Base-by-base conservation (phyloP, 2,113 vertebrate species). In the Scartelaos histophorus region DNA sequence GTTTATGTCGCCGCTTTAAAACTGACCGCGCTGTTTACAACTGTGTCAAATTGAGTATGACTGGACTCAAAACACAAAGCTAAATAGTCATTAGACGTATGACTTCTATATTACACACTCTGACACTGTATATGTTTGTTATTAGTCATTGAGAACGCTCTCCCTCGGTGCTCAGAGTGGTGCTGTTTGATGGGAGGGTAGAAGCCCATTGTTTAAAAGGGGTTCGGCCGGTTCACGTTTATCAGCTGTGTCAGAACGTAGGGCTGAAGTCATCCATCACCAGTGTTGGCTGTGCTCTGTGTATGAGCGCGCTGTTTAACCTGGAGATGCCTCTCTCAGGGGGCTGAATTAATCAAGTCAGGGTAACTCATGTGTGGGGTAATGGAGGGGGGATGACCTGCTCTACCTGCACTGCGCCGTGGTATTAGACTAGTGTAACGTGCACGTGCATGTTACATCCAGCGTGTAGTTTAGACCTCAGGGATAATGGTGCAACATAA, bases 331-430 rank as follows among this genome's bases (percentile, higher is more conserved):
- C 17, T 74, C 79, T 83, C 83, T 87, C 83, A 71, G 79, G 80
- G 88, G 83, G 82, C 75, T 71, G 83, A 87, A 89, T 90, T 88
- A 87, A 90, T 90, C 70, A 46, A 80, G 77, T 66, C n/a, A 47
- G 71, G 76, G 81, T 82, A 70, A 64, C 17, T 49, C 69, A 80
- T 82, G 84, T 85, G 86, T 69, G 77, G 74, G 82, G 75, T 82
- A 79, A 78, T 11, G 38, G 76, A 67, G 70, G 66, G 64, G 82
- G 76, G 25, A 57, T 84, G 84, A 85, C 85, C 78, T 79, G 69
- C 49, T 58, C 57, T 43, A 43, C n/a, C 64, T 43, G 25, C 56
- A 66, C 67, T 54, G 56, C 57, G 75, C 68, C 56, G 69, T 76
- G 75, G 76, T 83, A 58, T 73, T 66, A 76, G 24, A n/a, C 7